A percentile compares a stretch with the other conserved stretches of the same genome.
Evolutionary conservation across 2,888 invertebrate species (phyloP).

Genomic region (Aphidius colemani): DNA sequence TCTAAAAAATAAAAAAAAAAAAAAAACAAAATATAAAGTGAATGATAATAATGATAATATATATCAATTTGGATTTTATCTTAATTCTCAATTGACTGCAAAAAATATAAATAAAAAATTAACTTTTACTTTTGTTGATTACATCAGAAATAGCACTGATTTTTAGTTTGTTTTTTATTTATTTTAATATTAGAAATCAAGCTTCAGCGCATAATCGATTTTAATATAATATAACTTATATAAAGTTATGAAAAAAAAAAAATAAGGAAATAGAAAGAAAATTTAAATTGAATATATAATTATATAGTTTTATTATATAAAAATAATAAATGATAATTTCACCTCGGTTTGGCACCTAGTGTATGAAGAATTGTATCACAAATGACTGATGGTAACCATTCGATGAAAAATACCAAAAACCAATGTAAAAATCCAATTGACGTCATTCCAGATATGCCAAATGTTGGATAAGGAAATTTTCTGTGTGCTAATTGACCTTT

Average conservation of each 20-base stretch:
- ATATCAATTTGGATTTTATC: neutral
- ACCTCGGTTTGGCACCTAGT: constrained; percentile 46
- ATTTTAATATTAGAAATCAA: too few relatives aligned
- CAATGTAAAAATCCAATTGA: constrained; percentile 41
- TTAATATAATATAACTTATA: neutral
- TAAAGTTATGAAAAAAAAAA: neutral
- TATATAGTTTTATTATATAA: neutral
- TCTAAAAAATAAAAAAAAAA: constrained; percentile 33
- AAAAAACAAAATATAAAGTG: constrained; percentile 18
- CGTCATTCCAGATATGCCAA: constrained; percentile 49
- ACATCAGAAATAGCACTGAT: neutral
- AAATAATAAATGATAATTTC: constrained; percentile 9
- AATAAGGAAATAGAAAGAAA: neutral
- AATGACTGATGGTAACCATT: constrained; percentile 50
- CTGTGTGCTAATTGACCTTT: constrained; percentile 41
- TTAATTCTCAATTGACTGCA: neutral
- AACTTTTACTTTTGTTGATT: constrained; percentile 4
- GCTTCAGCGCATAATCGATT: too few relatives aligned
- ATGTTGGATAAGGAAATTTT: constrained; percentile 50
- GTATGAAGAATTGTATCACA: constrained; percentile 43
- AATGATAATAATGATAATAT: too few relatives aligned
- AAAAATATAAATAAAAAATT: neutral
- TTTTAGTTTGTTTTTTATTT: neutral
- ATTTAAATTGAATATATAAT: too few relatives aligned
- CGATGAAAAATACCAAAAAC: constrained; percentile 45